Evolutionary conservation across 2,888 invertebrate genomes (phyloP).

Genomic region (Thalpophila matura): DNA sequence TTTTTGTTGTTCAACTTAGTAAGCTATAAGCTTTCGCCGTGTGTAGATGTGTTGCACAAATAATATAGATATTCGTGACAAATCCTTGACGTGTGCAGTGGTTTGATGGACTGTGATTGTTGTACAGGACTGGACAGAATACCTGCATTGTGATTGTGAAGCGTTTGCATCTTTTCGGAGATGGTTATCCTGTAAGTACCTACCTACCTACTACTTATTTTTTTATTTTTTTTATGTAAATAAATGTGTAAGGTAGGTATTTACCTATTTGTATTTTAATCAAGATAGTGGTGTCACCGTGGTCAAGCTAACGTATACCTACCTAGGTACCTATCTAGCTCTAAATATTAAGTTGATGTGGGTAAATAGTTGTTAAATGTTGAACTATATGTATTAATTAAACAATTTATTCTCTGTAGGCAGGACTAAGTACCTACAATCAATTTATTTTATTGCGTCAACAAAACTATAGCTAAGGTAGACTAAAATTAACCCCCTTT

Average conservation of each 20-base stretch:
- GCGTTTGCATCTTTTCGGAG: slow-evolving; percentile 74
- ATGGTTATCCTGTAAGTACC: slow-evolving; percentile 89
- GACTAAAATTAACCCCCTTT: too few species aligned
- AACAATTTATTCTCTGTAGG: too few species aligned
- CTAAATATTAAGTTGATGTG: too few species aligned
- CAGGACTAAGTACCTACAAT: too few species aligned
- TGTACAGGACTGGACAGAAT: slow-evolving; percentile 57
- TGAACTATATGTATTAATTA: too few species aligned
- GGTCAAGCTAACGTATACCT: too few species aligned
- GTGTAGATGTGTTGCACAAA: slow-evolving; percentile 71
- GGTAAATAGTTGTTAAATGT: too few species aligned
- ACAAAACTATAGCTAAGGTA: too few species aligned
- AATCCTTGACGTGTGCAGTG: slow-evolving; percentile 54
- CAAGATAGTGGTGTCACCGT: background rate
- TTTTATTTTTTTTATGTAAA: background rate
- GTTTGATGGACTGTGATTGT: slow-evolving; percentile 71
- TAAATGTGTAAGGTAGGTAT: background rate
- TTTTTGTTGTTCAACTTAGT: slow-evolving; percentile 88
- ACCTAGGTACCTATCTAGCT: too few species aligned
- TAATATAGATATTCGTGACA: slow-evolving; percentile 48
- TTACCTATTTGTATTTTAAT: background rate
- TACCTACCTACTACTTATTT: too few species aligned
- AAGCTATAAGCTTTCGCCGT: slow-evolving; percentile 82
- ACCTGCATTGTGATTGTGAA: slow-evolving; percentile 74
- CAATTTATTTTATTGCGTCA: too few species aligned